phyloP scores from a whole-genome alignment of 1,140 invertebrate genomes.

The Leptoteleia sp. region DNA sequence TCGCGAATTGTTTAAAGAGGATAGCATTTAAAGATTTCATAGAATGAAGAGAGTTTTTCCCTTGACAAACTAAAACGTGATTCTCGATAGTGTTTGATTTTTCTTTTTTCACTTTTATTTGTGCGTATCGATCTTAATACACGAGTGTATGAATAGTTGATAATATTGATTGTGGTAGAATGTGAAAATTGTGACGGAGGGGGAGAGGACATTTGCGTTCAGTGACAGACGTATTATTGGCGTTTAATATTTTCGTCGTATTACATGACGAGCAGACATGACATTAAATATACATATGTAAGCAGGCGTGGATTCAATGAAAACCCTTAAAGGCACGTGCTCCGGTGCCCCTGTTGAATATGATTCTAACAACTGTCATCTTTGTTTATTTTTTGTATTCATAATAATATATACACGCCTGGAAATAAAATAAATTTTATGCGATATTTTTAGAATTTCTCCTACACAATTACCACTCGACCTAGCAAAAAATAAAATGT shows the following conservation, averaged over 20 bases:
- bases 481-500: no score
- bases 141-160: no score
- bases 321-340: conserved; percentile 38
- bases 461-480: no score
- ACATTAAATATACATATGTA: conserved; percentile 45
- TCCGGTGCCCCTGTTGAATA: conserved; percentile 12
- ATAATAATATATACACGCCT: conserved; percentile 25
- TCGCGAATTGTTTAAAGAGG: conserved; percentile 9
- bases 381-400: conserved; percentile 48
- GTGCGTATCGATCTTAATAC: no score
- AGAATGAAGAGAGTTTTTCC: conserved; percentile 19
- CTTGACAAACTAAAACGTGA: no score
- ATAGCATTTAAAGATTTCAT: conserved; percentile 18
- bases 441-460: conserved; percentile 7
- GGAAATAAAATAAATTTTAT: conserved; percentile 10
- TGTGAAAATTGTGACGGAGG: no score
- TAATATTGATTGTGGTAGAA: no score
- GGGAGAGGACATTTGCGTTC: no score
- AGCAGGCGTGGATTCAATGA: conserved; percentile 31
- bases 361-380: conserved; percentile 56
- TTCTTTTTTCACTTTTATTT: no score
- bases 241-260: conserved; percentile 19
- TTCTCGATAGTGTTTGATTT: no score
- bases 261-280: conserved; percentile 22
- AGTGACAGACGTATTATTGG: conserved; percentile 1